Evolutionary conservation across 2,113 vertebrate species (phyloP), one percentile per base, ranked within the genome.

Genomic region (Nothoprocta perdicaria): DNA sequence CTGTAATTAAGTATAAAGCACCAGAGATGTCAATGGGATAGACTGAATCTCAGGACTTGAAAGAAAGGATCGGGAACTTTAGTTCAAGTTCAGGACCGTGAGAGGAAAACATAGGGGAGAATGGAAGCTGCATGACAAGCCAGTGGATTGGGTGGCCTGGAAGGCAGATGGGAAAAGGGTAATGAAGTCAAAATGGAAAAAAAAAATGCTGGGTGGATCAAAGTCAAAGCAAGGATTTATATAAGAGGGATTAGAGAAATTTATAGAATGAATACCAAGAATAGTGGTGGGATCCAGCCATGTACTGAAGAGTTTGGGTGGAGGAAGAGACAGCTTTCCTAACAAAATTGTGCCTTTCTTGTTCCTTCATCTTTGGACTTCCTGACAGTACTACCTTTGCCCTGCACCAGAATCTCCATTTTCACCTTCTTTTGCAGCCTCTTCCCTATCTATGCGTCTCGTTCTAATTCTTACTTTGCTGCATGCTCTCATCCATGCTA

Each of bases 141-240:
- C 75, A 91, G 71, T 89, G 83, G 50, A 41, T 31, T 68, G 88
- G 50, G 53, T 80, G 62, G 50, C 17, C 57, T 89, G 61, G 19
- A 79, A 33, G 57, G 60, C 68, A 48, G 15, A 45, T 72, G 66
- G 40, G 66, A 95, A 91, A 69, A 33, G 27, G 62, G 41, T 76
- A 45, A 85, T 75, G 65, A 89, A 89, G 91, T 89, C 27, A 85
- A 93, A 93, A 76, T 26, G 50, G 71, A 85, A 94, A 89, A 91
- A 69, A 67, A 48, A 48, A 48, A 21, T 93, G 0, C 76, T 92
- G 83, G 63, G 90, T 84, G 88, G 84, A 81, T 95, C 90, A 92
- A 92, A 94, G 45, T 81, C 53, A 60, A 73, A 74, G 40, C 19
- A 84, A 76, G 41, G 18, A 92, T 90, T 94, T 92, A 73, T 71